Evolutionary conservation across 2,797 vertebrate genomes (phyloP), one percentile per base, ranked within the genome.

Genomic region (Percopsis omiscomaycus): DNA sequence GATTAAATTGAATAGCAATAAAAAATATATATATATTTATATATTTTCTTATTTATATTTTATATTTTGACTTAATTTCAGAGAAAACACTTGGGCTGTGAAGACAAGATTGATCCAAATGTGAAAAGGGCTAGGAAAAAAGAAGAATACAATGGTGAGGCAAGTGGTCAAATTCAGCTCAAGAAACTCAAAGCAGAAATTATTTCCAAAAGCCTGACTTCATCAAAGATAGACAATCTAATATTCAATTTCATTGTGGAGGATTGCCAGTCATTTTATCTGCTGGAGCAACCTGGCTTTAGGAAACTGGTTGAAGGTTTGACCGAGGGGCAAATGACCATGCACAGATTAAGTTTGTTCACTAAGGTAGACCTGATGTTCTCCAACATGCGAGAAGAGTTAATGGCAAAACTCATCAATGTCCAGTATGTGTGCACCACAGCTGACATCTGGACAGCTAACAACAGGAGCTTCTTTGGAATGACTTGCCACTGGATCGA

Each of bases 401-500:
- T 93, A 55, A 82, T 87, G 76, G 16, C 73, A 0, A 91, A 88
- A 16, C 88, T 93, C 8, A 50, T 56, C 55, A 57, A 2, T 55
- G 42, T 91, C 65, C 86, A 89, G 78, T 88, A 89, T 9, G 86
- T 91, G 73, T 91, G 91, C 87, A 92, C 90, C 71, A 92, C 91
- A 0, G 91, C 90, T 0, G 92, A 92, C 77, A 64, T 92, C 68
- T 92, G 92, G 91, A 89, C 88, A 0, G 87, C 84, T 58, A 78
- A 87, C 81, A 80, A 58, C 81, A 78, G 86, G 3, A 91, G 90
- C 79, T 92, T 87, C 80, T 89, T 92, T 0, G 89, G 88, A 54
- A 91, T 92, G 87, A 93, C 91, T 2, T 92, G 91, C n/a, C 91
- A 92, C 83, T 93, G 92, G 91, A 92, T 92, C 3, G 88, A 93